phyloP scores from a whole-genome alignment of 2,797 vertebrate genomes.

The Sebastiscus albofasciatus region DNA sequence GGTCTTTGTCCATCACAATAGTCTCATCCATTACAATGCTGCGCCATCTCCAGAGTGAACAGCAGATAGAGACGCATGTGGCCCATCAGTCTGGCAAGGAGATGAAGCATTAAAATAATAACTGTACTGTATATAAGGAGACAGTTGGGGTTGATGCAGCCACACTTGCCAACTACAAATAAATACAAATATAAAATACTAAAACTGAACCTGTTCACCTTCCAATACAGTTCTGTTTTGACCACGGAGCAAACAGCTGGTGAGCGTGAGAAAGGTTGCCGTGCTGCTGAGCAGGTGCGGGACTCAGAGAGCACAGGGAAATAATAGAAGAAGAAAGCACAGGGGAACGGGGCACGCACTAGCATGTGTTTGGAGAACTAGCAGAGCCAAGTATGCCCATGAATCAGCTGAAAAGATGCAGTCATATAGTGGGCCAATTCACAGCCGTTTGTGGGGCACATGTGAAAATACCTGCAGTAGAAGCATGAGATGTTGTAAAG shows the following conservation, averaged over 20 bases:
- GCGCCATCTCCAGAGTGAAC: constrained; percentile 29
- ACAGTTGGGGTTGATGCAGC: constrained; percentile 1
- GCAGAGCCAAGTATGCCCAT: neutral
- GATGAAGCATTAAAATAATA: constrained; percentile 11
- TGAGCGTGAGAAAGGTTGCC: constrained; percentile 36
- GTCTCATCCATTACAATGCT: constrained; percentile 39
- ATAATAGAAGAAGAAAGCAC: constrained; percentile 36
- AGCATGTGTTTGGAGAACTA: constrained; percentile 39
- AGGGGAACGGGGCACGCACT: constrained; percentile 16
- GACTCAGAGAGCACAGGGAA: constrained; percentile 22
- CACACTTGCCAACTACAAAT: neutral
- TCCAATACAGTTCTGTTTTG: constrained; percentile 27
- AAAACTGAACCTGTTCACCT: constrained; percentile 38
- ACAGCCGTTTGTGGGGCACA: neutral
- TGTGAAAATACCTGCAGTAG: neutral
- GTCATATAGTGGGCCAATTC: neutral
- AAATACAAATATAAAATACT: constrained; percentile 1
- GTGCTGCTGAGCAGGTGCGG: constrained; percentile 47
- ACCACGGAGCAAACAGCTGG: constrained; percentile 61
- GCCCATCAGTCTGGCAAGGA: neutral
- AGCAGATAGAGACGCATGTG: neutral
- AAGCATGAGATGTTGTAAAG: neutral
- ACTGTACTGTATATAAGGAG: neutral
- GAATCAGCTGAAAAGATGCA: constrained; percentile 15
- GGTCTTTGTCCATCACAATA: constrained; percentile 54